Conservation (phyloP, 2,113 vertebrate genomes). For the Brienomyrus longianalis region DNA sequence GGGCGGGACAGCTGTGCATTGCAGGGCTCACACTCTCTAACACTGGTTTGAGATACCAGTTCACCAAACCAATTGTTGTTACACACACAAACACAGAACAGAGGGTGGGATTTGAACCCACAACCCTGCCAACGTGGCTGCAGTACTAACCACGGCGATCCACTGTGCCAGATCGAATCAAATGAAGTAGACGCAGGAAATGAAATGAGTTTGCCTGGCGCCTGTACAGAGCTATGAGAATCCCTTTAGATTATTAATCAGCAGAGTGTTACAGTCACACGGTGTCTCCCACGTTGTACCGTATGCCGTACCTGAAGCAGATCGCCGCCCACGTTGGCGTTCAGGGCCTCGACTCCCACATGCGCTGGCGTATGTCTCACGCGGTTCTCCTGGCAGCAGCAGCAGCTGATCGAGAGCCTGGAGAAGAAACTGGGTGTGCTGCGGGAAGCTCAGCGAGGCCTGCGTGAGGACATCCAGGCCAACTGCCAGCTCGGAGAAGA, state of each 20-base stretch:
- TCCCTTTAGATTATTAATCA: background rate
- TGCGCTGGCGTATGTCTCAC: background rate
- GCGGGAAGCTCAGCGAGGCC: slow-evolving; percentile 76
- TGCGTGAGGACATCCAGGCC: slow-evolving; percentile 84
- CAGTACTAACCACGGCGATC: background rate
- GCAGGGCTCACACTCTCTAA: background rate
- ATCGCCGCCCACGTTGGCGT: too few species aligned
- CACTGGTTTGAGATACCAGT: background rate
- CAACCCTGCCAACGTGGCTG: background rate
- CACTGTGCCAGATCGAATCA: background rate
- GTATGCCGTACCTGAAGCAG: background rate
- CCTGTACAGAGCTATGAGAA: background rate
- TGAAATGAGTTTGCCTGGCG: background rate
- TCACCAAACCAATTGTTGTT: background rate
- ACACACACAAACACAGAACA: background rate
- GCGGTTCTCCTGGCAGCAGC: slow-evolving; percentile 61
- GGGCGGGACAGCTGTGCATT: background rate
- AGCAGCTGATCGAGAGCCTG: slow-evolving; percentile 89
- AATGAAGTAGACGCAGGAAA: background rate
- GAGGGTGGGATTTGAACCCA: background rate
- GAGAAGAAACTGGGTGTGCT: slow-evolving; percentile 82
- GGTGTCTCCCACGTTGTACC: background rate
- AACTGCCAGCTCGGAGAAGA: slow-evolving; percentile 82
- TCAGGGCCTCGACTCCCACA: background rate
- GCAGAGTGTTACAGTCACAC: background rate